A percentile compares a stretch with the other conserved stretches of the same genome.
phyloP scores from a whole-genome alignment of 2,797 vertebrate species.

The Vultur gryphus region DNA sequence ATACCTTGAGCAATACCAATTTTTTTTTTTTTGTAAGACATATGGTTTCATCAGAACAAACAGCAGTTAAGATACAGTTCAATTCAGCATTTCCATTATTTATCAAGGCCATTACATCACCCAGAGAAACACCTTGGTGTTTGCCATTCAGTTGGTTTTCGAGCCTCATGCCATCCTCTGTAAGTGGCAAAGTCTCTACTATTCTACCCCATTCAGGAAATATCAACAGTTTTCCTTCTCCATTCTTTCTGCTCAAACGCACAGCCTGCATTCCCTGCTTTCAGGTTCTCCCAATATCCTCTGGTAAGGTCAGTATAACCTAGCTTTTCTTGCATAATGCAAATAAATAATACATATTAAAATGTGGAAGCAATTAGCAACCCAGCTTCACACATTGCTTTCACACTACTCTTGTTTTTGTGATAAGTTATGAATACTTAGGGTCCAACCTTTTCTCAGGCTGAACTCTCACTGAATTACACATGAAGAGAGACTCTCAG shows the following conservation, averaged over 20 bases:
- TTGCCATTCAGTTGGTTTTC: neutral
- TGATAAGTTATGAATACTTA: conserved; percentile 7
- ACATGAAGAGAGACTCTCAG: conserved; percentile 20
- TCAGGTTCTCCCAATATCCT: neutral
- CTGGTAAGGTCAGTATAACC: neutral
- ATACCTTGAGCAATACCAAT: neutral
- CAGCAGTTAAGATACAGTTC: neutral
- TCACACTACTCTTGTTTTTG: conserved; percentile 18
- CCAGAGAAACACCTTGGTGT: neutral
- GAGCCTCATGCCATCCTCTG: neutral
- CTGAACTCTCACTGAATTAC: conserved; percentile 60
- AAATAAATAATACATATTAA: conserved; percentile 19
- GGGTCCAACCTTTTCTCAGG: conserved; percentile 26
- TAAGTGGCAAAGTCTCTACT: neutral
- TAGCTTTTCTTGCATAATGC: neutral
- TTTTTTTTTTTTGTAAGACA: neutral
- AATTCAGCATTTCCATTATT: neutral
- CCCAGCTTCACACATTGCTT: conserved; percentile 40
- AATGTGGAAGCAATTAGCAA: conserved; percentile 32
- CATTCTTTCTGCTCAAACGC: neutral
- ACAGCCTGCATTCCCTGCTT: neutral
- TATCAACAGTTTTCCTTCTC: neutral
- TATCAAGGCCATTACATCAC: neutral
- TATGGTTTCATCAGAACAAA: neutral
- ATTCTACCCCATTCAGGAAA: neutral